Evolutionary conservation across 2,888 invertebrate genomes (phyloP), one percentile per base, ranked within the genome.

Genomic region (Oscheius sp.): DNA sequence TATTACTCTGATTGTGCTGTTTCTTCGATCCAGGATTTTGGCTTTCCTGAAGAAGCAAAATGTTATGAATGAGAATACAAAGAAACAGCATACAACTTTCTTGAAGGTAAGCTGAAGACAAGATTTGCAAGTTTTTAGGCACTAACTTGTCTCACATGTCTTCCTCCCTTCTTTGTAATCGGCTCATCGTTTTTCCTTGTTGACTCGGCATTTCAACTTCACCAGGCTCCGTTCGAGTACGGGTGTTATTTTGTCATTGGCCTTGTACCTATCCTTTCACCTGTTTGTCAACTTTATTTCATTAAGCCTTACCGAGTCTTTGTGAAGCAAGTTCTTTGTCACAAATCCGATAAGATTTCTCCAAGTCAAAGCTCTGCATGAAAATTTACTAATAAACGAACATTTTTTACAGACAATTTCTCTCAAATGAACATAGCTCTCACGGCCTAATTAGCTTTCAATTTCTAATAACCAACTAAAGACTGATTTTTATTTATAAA

Each of bases 101-200:
- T 25, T 55, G 6, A 31, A n/a, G n/a, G n/a, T n/a, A n/a, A n/a
- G n/a, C n/a, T n/a, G n/a, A n/a, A n/a, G n/a, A n/a, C n/a, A n/a
- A n/a, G n/a, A n/a, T n/a, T n/a, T n/a, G n/a, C n/a, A n/a, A n/a
- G n/a, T n/a, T n/a, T n/a, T n/a, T n/a, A 55, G 34, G 55, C 55
- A 1, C 20, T 55, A 34, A 17, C 37, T 8, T 20, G 33, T 6
- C 55, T 34, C 3, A 34, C 55, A 33, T 20, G n/a, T 6, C 55
- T 55, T 17, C 55, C 55, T 5, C 55, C 55, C n/a, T 34, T 55
- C 12, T 55, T 20, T 25, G n/a, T 55, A n/a, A 10, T 55, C 20
- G 55, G 55, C 4, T 34, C 20, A 15, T 23, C 34, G 5, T 34
- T 31, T 2, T 55, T 55, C 17, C 17, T 34, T 17, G 37, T 34